Base-by-base conservation (phyloP, 2,797 vertebrate genomes). In the Acrossocheilus fasciatus region DNA sequence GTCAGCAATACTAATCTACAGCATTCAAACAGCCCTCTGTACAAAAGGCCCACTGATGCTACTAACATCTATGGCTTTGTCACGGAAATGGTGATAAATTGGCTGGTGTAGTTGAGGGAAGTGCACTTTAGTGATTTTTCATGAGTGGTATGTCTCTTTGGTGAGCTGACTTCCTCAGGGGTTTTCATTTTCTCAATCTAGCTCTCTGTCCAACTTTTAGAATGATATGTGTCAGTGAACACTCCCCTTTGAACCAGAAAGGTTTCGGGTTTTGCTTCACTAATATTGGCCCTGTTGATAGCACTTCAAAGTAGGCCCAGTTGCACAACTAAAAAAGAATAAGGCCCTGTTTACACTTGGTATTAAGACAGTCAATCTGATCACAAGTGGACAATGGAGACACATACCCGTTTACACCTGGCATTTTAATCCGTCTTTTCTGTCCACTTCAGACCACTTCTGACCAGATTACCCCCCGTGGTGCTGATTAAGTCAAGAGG, bases 111-210 rank as follows among this genome's bases (percentile, higher is more conserved):
- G 47, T 76, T 82, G 9, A 84, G 36, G 66, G 75, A 77, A 85
- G 79, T 85, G 85, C 87, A 45, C 72, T 86, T 87, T 30, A 39
- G 52, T 88, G 70, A 88, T 90, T 89, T 85, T 87, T 82, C 30
- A 47, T 62, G 36, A 82, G 72, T 79, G 62, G 11, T 39, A 34
- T 75, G 26, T 45, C 43, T 81, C 41, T 39, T 43, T 70, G n/a
- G 43, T 54, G 14, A 76, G 52, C n/a, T 75, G 20, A 54, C 23
- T 82, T 78, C 83, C 88, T 68, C 50, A 47, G 34, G 85, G 68
- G 39, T 57, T 75, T 39, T 76, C 45, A 26, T 72, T 72, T 81
- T 87, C 68, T n/a, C 66, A 75, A 36, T 87, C 30, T 52, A 76
- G 77, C 30, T 62, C 34, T 72, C 52, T 59, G 50, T 72, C 50